phyloP scores from a whole-genome alignment of 2,113 vertebrate genomes.

The Campylomormyrus tamandua region DNA sequence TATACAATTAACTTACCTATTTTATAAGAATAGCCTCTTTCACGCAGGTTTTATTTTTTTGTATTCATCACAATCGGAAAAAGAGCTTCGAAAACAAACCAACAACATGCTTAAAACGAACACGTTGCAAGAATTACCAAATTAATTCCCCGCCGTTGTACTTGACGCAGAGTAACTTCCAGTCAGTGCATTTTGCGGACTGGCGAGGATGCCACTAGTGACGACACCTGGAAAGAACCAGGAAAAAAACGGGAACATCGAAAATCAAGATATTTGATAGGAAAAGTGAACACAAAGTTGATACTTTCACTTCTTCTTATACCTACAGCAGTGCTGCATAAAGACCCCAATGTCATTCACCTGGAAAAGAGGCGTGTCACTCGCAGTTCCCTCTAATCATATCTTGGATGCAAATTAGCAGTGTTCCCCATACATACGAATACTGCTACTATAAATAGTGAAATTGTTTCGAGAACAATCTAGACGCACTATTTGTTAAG shows the following conservation, averaged over 20 bases:
- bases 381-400: background rate
- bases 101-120: background rate
- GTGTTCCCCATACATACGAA: background rate
- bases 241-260: background rate
- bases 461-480: background rate
- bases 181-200: background rate
- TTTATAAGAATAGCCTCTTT: background rate
- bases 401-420: background rate
- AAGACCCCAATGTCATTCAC: background rate
- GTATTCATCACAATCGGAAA: background rate
- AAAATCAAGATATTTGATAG: background rate
- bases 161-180: background rate
- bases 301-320: background rate
- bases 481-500: background rate
- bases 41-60: background rate
- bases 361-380: background rate
- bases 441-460: background rate
- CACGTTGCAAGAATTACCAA: background rate
- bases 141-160: background rate
- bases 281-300: background rate
- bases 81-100: background rate
- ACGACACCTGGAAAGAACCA: background rate
- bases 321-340: background rate
- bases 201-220: background rate
- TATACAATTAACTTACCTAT: background rate